Evolutionary conservation across 2,113 vertebrate genomes (phyloP), one percentile per base, ranked within the genome.

Genomic region (Channa argus): DNA sequence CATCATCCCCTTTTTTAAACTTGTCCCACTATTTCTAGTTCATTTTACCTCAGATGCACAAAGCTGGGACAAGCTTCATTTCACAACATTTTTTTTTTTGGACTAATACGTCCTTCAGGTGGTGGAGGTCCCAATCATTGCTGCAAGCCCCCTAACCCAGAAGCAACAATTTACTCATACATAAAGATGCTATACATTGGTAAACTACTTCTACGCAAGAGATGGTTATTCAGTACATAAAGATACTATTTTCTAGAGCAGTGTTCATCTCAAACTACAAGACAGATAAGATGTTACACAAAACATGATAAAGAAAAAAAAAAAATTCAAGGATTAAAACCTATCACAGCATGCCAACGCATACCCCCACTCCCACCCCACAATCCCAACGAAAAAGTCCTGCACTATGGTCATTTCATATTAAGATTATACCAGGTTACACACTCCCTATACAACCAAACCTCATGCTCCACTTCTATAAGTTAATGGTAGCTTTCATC

Each of bases 161-260:
- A 92, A 93, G 94, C 90, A 94, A 95, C 92, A 93, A 92, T 94
- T 94, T 95, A 97, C 95, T 95, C 92, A 86, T 96, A 95, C 95
- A 96, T 95, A 96, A 93, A 89, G 89, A 91, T 93, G 93, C 93
- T 94, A 88, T 94, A 94, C 94, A 90, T 91, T 24, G 79, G 92
- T 93, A 88, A 93, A 93, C 94, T 95, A 94, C 93, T 93, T 14
- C 88, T 91, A 93, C 76, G 80, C 84, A 86, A 90, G 84, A 93
- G 91, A 90, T 91, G 91, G 92, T 90, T 85, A 91, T 88, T 92
- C 71, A 91, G 85, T 91, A 92, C 80, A 76, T 83, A 92, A 91
- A 89, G 70, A 89, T 88, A 91, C 76, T 34, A 74, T 86, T 86
- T 92, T 88, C 91, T 90, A 94, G 96, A 95, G 96, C 94, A 95